Base-by-base conservation (phyloP, 2,797 vertebrate species). In the Otolemur crassicaudatus region DNA sequence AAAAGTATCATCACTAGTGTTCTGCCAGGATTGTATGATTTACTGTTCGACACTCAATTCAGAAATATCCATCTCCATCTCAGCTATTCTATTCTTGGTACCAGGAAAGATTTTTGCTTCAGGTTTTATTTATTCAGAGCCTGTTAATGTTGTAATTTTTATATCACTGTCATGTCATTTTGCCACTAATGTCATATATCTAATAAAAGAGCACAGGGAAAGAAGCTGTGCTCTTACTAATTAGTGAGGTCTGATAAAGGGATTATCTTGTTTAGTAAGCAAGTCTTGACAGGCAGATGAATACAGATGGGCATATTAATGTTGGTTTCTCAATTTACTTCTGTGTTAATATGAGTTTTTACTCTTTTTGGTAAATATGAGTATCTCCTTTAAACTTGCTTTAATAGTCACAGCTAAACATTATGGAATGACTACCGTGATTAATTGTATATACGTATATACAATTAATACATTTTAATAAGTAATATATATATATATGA, bases 211-310 rank as follows among this genome's bases (percentile, higher is more conserved):
- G 91, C 72, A 20, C 37, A 83, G 53, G 75, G 93, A 96, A 92
- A 95, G 81, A 37, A 96, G 17, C 72, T 87, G 7, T 88, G 58
- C 97, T 97, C 67, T 97, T 96, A 96, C 87, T 97, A 98, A 98
- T 98, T 98, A 98, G 58, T 91, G 73, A 85, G 37, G 93, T 90
- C 46, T 97, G 73, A 97, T 97, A 96, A 92, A 97, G 91, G 94
- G 96, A 90, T 96, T 97, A 92, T 60, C 25, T 93, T 94, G 85
- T 98, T 97, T 96, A n/a, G 29, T 94, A 98, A 98, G 79, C 61
- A 97, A 94, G 80, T 46, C 67, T 96, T 97, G 87, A 94, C 56
- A 93, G 23, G 22, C 22, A 85, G 87, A 93, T n/a, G 53, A 96
- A 94, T 77, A 40, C 2, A 85, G 93, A 72, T 92, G 77, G 82